Conservation (phyloP, 30 jellyfish, hydroid and myxozoan species). For the Nemopilema nomurai region DNA sequence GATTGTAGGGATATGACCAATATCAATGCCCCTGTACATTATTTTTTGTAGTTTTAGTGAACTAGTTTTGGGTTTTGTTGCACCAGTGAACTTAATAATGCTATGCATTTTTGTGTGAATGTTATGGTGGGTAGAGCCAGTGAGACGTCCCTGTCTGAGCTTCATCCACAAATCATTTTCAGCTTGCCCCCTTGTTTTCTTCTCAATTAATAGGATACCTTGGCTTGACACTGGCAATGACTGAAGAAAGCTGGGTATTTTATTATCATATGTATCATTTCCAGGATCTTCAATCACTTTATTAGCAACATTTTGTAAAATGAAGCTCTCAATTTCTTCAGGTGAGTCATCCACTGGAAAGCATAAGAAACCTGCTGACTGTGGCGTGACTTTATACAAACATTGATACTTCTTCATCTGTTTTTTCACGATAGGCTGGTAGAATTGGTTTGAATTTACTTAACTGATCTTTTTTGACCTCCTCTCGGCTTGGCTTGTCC, state of each 20-base stretch:
- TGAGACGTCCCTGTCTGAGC: not conserved
- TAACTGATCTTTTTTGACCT: conserved; percentile 19
- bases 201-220: not conserved
- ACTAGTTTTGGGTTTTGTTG: conserved; percentile 9
- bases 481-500: conserved; percentile 14
- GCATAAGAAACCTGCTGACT: conserved; percentile 2
- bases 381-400: conserved; percentile 1
- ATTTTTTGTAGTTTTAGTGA: conserved; percentile 2
- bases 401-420: conserved; percentile 1
- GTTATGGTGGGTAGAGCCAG: conserved; percentile 57
- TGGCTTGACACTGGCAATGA: conserved; percentile 4
- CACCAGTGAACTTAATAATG: not conserved
- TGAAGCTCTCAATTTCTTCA: conserved; percentile 13
- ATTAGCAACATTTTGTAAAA: not conserved
- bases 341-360: not conserved
- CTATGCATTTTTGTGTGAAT: conserved; percentile 10
- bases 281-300: conserved; percentile 2
- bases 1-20: not conserved
- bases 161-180: not conserved
- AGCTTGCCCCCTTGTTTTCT: conserved; percentile 14
- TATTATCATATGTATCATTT: conserved; percentile 11
- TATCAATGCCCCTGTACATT: not conserved
- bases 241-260: not conserved
- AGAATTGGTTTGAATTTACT: conserved; percentile 7
- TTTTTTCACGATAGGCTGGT: not conserved